phyloP scores from a whole-genome alignment of 2,888 invertebrate species.

The Ptychoptera albimana region DNA sequence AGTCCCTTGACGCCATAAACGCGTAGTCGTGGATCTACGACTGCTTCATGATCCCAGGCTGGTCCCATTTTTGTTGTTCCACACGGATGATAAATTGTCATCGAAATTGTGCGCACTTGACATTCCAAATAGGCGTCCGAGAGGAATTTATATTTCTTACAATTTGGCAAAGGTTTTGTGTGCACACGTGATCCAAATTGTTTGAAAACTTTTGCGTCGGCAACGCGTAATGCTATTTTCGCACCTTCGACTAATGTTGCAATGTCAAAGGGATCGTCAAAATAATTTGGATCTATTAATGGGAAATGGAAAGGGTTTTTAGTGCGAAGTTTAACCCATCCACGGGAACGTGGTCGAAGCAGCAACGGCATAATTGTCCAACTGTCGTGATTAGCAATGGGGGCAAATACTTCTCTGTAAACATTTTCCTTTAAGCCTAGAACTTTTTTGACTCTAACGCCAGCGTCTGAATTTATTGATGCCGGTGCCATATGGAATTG shows the following conservation, averaged over 20 bases:
- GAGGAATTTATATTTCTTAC: slow-evolving; percentile 51
- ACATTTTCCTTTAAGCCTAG: slow-evolving; percentile 64
- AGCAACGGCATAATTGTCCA: slow-evolving; percentile 81
- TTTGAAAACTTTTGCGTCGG: slow-evolving; percentile 59
- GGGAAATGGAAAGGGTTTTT: slow-evolving; percentile 79
- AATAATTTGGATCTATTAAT: slow-evolving; percentile 82
- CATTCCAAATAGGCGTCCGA: slow-evolving; percentile 78
- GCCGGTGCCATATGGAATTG: slow-evolving; percentile 90
- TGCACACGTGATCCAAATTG: slow-evolving; percentile 66
- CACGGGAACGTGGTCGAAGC: slow-evolving; percentile 61
- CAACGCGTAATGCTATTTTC: slow-evolving; percentile 55
- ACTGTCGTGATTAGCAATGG: slow-evolving; percentile 52
- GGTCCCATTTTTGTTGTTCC: slow-evolving; percentile 86
- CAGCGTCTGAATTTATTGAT: slow-evolving; percentile 65
- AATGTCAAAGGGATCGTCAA: slow-evolving; percentile 63
- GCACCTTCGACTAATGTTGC: slow-evolving; percentile 71
- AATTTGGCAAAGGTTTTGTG: slow-evolving; percentile 61
- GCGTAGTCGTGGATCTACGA: slow-evolving; percentile 62
- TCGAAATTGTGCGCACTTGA: slow-evolving; percentile 68
- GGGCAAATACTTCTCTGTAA: slow-evolving; percentile 63
- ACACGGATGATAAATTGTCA: slow-evolving; percentile 82
- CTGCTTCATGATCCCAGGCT: slow-evolving; percentile 55
- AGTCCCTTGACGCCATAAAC: slow-evolving; percentile 66
- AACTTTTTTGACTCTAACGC: slow-evolving; percentile 56
- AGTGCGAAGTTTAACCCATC: slow-evolving; percentile 56